Conservation (phyloP, 2,888 invertebrate species). For the Tupiocoris notatus region DNA sequence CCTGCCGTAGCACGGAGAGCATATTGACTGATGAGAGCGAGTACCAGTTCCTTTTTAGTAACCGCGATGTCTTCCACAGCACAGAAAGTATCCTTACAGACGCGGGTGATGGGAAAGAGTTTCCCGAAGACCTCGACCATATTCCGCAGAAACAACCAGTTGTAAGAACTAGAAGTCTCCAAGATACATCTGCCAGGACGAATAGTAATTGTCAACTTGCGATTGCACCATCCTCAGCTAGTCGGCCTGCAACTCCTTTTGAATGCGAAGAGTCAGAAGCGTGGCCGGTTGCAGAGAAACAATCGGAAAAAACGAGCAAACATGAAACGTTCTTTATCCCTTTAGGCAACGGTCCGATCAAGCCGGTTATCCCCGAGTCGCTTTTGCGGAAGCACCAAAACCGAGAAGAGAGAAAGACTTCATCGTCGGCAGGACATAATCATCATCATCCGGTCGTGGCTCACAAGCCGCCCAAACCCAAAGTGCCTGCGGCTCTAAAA, state of each 20-base stretch:
- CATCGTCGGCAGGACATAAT: background rate
- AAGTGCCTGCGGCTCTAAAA: slow-evolving; percentile 43
- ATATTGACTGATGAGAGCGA: slow-evolving; percentile 72
- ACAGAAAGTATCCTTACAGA: slow-evolving; percentile 78
- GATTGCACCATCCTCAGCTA: slow-evolving; percentile 36
- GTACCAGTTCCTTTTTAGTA: slow-evolving; percentile 55
- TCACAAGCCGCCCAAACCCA: slow-evolving; percentile 72
- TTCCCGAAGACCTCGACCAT: slow-evolving; percentile 47
- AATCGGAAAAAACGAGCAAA: slow-evolving; percentile 44
- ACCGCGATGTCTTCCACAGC: slow-evolving; percentile 57
- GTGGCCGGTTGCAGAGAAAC: slow-evolving; percentile 35
- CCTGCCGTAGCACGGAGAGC: slow-evolving; percentile 72
- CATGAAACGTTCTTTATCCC: slow-evolving; percentile 51
- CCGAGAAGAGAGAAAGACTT: slow-evolving; percentile 45
- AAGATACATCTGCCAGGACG: slow-evolving; percentile 52
- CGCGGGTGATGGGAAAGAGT: slow-evolving; percentile 56
- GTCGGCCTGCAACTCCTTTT: slow-evolving; percentile 47
- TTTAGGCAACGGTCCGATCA: slow-evolving; percentile 46
- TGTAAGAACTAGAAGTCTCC: slow-evolving; percentile 56
- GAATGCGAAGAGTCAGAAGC: slow-evolving; percentile 18
- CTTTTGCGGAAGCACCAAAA: slow-evolving; percentile 47
- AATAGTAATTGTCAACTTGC: slow-evolving; percentile 1
- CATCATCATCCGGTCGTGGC: slow-evolving; percentile 56
- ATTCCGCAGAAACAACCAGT: slow-evolving; percentile 51
- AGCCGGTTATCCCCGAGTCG: slow-evolving; percentile 46